These are phyloP conservation scores for Trissolcus japonicus DNA, from an alignment of 2,888 invertebrate genomes.

Conservation along the genomic window DNA sequence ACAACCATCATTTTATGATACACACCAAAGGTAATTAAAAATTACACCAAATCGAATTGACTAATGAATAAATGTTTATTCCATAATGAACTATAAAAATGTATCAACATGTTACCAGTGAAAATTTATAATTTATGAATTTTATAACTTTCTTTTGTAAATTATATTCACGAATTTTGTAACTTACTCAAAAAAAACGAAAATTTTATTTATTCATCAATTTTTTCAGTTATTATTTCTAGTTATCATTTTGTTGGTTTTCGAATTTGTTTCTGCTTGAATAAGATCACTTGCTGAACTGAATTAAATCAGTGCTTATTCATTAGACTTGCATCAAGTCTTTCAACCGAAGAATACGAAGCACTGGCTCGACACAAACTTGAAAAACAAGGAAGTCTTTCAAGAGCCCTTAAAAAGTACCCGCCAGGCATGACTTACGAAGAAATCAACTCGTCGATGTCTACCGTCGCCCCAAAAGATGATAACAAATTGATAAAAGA, in stretches of 20 bases:
- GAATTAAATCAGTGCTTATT: constrained; percentile 2
- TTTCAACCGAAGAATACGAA: constrained; percentile 75
- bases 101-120: no score
- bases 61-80: no score
- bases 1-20: neutral
- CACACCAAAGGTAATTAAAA: no score
- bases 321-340: constrained; percentile 68
- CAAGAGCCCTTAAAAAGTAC: constrained; percentile 68
- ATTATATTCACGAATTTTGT: no score
- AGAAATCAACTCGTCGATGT: constrained; percentile 72
- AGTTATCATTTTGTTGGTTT: neutral
- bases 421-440: constrained; percentile 74
- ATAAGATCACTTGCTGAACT: neutral
- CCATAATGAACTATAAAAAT: no score
- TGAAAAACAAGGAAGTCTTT: constrained; percentile 69
- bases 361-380: constrained; percentile 74
- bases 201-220: no score
- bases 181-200: no score
- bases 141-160: no score
- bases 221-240: no score
- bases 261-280: no score
- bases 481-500: constrained; percentile 60
- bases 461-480: constrained; percentile 60
- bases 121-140: no score
- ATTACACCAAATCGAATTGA: no score